Percentiles rank a stretch among this genome's conserved stretches.
These are phyloP conservation scores for Zosterops pallidus DNA, from an alignment of 2,113 vertebrate species.

Conservation along the genomic window DNA sequence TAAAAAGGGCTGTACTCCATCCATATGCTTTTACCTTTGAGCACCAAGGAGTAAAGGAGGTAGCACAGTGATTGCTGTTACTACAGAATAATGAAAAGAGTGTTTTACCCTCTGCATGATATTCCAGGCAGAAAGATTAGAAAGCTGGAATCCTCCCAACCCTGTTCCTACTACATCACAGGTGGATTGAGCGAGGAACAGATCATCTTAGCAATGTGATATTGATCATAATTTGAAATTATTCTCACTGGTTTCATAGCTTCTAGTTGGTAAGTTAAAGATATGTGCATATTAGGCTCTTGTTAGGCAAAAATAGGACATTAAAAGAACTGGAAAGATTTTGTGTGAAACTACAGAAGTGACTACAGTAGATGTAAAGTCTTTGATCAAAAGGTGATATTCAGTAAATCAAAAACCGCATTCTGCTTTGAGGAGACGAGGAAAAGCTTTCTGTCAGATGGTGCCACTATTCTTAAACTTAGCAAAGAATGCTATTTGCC, in stretches of 20 bases:
- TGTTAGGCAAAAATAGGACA: neutral
- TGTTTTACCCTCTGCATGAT: neutral
- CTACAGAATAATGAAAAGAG: neutral
- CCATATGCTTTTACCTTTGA: neutral
- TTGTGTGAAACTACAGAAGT: neutral
- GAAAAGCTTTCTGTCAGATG: neutral
- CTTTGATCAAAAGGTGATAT: neutral
- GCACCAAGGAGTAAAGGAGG: neutral
- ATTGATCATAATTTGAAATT: neutral
- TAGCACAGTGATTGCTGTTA: neutral
- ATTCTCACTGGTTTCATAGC: neutral
- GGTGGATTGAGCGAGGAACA: neutral
- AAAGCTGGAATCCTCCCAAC: neutral
- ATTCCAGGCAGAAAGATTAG: neutral
- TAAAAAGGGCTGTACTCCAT: neutral
- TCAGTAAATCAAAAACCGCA: neutral
- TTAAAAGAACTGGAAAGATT: neutral
- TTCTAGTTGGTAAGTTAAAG: neutral
- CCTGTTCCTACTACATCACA: neutral
- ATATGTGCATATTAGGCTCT: neutral
- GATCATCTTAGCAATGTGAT: neutral
- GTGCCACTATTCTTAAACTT: neutral
- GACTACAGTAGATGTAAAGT: neutral
- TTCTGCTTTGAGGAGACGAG: neutral
- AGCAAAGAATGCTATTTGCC: neutral